Evolutionary conservation across 2,113 vertebrate genomes (phyloP).

Genomic region (Oxyura jamaicensis): DNA sequence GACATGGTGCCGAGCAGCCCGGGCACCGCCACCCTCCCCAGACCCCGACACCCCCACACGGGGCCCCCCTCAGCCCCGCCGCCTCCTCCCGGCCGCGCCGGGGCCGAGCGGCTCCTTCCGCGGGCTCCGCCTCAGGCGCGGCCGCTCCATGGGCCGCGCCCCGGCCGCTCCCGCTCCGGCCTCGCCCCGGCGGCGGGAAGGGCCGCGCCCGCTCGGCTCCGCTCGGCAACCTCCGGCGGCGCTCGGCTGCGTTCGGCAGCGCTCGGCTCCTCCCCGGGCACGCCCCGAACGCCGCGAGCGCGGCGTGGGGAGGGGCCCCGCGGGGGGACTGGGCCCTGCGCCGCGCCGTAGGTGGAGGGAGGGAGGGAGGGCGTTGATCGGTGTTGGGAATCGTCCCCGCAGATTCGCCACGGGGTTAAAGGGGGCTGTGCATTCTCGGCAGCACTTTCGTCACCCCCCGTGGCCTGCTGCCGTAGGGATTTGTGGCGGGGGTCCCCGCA

Average conservation of each 20-base stretch:
- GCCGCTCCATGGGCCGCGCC: constrained; percentile 73
- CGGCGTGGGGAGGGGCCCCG: too few species aligned
- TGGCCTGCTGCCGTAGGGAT: too few species aligned
- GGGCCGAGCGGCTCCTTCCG: constrained; percentile 55
- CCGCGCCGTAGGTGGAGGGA: too few species aligned
- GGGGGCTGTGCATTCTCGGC: accelerated
- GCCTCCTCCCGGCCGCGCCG: constrained; percentile 28
- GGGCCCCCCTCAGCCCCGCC: constrained; percentile 35
- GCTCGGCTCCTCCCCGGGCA: too few species aligned
- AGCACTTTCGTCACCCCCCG: background rate
- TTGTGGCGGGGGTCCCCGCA: too few species aligned
- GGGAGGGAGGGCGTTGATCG: too few species aligned
- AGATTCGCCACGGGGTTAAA: background rate
- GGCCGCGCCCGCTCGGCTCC: background rate
- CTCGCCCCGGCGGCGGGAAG: background rate
- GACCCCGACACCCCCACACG: too few species aligned
- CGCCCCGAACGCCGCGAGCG: too few species aligned
- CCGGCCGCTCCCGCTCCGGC: constrained; percentile 30
- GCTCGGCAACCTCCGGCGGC: background rate
- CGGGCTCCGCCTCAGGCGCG: constrained; percentile 68
- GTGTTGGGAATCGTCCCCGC: accelerated
- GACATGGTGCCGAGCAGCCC: constrained; percentile 81
- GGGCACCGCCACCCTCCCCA: too few species aligned
- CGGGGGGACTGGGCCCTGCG: too few species aligned
- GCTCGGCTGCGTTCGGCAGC: too few species aligned